These are phyloP conservation scores for Brachionus paranguensis DNA, from an alignment of 1,140 invertebrate genomes.

Conservation along the genomic window DNA sequence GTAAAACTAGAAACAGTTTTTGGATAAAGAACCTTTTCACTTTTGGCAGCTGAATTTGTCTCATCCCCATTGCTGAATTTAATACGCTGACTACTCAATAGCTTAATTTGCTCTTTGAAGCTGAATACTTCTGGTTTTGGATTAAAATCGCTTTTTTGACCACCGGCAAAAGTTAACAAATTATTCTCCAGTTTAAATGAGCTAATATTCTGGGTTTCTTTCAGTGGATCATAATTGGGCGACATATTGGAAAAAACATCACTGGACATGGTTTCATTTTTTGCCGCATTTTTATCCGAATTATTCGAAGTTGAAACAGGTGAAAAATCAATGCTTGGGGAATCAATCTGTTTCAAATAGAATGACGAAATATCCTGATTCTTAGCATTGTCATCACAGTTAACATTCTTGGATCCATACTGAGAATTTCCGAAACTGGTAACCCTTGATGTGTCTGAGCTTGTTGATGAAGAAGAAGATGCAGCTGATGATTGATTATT, in stretches of 20 bases:
- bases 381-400: neutral
- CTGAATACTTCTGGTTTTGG: neutral
- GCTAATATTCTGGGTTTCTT: neutral
- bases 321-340: neutral
- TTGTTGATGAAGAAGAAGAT: conserved; percentile 16
- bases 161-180: conserved; percentile 31
- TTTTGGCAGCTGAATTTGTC: neutral
- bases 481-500: neutral
- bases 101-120: conserved; percentile 14
- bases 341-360: conserved; percentile 34
- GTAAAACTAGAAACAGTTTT: conserved; percentile 2
- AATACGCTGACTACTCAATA: neutral
- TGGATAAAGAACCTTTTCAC: neutral
- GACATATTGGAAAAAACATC: conserved; percentile 26
- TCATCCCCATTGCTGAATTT: neutral
- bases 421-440: neutral
- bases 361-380: conserved; percentile 22
- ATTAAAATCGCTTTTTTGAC: neutral
- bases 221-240: neutral
- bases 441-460: neutral
- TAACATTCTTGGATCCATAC: neutral
- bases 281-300: neutral
- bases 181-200: conserved; percentile 21
- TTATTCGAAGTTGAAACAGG: neutral
- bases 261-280: conserved; percentile 3